Conservation (phyloP, 1,140 invertebrate genomes). For the Drosophila leontia region DNA sequence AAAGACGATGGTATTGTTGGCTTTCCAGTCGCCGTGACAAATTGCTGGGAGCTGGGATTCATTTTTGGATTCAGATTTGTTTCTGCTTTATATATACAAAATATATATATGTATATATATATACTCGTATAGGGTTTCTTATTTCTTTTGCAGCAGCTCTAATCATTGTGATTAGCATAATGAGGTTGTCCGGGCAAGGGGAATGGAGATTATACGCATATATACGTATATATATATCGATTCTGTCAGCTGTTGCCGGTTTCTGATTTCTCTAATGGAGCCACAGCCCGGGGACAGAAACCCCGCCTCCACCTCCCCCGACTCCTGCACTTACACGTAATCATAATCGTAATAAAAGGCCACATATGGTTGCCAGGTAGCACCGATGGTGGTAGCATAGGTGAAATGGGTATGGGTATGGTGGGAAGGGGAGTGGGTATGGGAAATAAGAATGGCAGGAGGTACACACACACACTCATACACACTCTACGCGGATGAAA, state of each 20-base stretch:
- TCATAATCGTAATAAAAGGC: slow-evolving; percentile 79
- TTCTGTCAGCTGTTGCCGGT: slow-evolving; percentile 54
- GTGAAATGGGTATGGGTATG: slow-evolving; percentile 13
- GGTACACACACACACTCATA: slow-evolving; percentile 12
- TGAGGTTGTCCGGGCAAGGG: slow-evolving; percentile 47
- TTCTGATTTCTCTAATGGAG: slow-evolving; percentile 59
- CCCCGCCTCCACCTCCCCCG: background rate
- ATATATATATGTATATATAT: background rate
- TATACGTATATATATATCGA: slow-evolving; percentile 23
- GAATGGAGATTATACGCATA: slow-evolving; percentile 3
- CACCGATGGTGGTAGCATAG: slow-evolving; percentile 16
- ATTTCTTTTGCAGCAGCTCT: slow-evolving; percentile 29
- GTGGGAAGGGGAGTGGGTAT: background rate
- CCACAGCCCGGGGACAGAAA: slow-evolving; percentile 30
- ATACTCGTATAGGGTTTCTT: slow-evolving; percentile 5
- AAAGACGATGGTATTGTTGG: slow-evolving; percentile 32
- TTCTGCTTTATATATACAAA: slow-evolving; percentile 1
- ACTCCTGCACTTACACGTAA: slow-evolving; percentile 73
- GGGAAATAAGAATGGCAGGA: slow-evolving; percentile 3
- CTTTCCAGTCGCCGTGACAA: slow-evolving; percentile 65
- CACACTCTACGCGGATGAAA: slow-evolving; percentile 37
- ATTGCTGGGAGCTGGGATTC: slow-evolving; percentile 46
- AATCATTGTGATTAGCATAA: slow-evolving; percentile 82
- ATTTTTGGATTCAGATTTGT: slow-evolving; percentile 24
- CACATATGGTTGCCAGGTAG: slow-evolving; percentile 68